A percentile compares a stretch with the other conserved stretches of the same genome.
phyloP scores from a whole-genome alignment of 2,797 vertebrate species.

The Calcarius lapponicus region DNA sequence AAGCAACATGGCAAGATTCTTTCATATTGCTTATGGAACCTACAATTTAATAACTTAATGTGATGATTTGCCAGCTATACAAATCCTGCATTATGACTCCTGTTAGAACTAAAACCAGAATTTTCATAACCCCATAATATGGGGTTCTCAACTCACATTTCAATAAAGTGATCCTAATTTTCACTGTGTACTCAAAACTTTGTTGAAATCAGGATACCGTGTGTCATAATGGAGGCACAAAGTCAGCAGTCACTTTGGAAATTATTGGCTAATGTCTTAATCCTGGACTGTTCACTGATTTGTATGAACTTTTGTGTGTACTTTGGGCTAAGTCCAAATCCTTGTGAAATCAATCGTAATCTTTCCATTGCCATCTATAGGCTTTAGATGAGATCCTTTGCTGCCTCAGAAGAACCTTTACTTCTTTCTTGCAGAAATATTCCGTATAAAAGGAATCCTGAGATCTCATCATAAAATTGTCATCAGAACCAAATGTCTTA shows the following conservation, averaged over 20 bases:
- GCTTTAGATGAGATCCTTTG: constrained; percentile 13
- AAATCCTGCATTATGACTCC: background rate
- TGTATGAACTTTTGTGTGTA: constrained; percentile 47
- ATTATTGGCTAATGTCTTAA: constrained; percentile 66
- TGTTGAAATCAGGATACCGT: constrained; percentile 30
- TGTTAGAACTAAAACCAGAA: background rate
- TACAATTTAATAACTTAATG: constrained; percentile 3
- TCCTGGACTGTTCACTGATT: constrained; percentile 58
- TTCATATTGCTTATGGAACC: constrained; percentile 14
- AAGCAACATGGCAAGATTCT: background rate
- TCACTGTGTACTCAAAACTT: constrained; percentile 30
- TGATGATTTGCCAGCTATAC: constrained; percentile 40
- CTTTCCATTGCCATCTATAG: constrained; percentile 44
- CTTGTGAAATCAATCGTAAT: constrained; percentile 53
- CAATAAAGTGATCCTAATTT: constrained; percentile 38
- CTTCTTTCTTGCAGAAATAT: background rate
- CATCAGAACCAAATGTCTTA: constrained; percentile 1
- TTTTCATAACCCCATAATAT: constrained; percentile 20
- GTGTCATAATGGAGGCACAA: constrained; percentile 35
- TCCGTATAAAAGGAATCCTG: background rate
- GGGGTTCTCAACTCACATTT: constrained; percentile 29
- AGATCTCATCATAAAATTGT: background rate
- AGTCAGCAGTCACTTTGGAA: constrained; percentile 63
- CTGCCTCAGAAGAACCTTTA: constrained; percentile 5
- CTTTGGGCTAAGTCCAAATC: constrained; percentile 52